phyloP scores from a whole-genome alignment of 2,797 vertebrate species.

The Dendrocincla fuliginosa region DNA sequence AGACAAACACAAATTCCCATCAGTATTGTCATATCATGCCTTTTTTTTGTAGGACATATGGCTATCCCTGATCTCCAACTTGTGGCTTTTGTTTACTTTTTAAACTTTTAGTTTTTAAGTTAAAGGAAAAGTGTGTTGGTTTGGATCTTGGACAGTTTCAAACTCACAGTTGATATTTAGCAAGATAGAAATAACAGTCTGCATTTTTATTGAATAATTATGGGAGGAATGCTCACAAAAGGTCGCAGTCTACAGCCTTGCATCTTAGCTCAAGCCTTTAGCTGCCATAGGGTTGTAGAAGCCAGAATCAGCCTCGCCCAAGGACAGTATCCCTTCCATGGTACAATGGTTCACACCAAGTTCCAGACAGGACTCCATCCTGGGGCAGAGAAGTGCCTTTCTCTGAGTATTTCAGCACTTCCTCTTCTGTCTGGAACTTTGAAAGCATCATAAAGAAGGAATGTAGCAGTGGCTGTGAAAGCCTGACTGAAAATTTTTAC shows the following conservation, averaged over 20 bases:
- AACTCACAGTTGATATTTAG: slow-evolving; percentile 17
- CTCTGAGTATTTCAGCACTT: slow-evolving; percentile 54
- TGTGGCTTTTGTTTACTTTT: neutral
- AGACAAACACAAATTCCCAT: neutral
- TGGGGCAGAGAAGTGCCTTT: slow-evolving; percentile 14
- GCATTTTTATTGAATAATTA: slow-evolving; percentile 35
- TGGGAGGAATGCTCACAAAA: slow-evolving; percentile 43
- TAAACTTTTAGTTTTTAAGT: neutral
- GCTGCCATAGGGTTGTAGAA: slow-evolving; percentile 18
- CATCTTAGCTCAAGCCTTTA: slow-evolving; percentile 12
- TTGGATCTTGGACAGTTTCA: slow-evolving; percentile 1
- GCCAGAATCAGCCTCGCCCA: slow-evolving; percentile 21
- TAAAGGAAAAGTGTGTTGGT: neutral
- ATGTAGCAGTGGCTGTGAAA: slow-evolving; percentile 56
- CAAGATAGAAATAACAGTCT: slow-evolving; percentile 42
- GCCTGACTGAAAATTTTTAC: slow-evolving; percentile 37
- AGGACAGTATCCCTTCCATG: neutral
- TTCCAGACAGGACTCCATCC: slow-evolving; percentile 42
- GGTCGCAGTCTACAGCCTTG: slow-evolving; percentile 11
- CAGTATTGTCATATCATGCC: neutral
- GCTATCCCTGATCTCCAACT: neutral
- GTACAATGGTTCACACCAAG: neutral
- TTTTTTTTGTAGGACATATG: neutral
- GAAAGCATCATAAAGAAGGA: slow-evolving; percentile 64
- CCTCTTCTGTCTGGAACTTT: slow-evolving; percentile 64